Conservation (phyloP, 2,113 vertebrate species). For the Sebastes schlegelii region DNA sequence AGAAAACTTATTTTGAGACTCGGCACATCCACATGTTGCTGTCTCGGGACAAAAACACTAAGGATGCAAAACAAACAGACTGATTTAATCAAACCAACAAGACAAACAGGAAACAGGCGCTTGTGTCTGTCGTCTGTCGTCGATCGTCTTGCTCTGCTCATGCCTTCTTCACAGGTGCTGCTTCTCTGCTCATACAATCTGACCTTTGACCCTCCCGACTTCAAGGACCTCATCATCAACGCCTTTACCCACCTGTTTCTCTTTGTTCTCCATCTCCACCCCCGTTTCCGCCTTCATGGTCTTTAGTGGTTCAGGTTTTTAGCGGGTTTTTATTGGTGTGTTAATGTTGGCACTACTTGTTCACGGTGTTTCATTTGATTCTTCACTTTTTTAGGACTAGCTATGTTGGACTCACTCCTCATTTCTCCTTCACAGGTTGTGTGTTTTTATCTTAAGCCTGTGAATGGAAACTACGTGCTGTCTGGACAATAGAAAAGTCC, state of each 20-base stretch:
- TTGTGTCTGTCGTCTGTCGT: background rate
- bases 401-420: background rate
- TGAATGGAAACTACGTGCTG: conserved; percentile 9
- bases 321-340: conserved; percentile 48
- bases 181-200: conserved; percentile 77
- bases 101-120: background rate
- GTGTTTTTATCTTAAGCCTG: conserved; percentile 22
- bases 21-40: conserved; percentile 25
- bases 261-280: background rate
- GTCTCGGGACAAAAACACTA: conserved; percentile 62
- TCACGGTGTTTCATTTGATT: conserved; percentile 14
- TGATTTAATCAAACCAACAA: background rate
- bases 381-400: background rate
- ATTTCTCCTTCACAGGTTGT: conserved; percentile 15
- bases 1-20: conserved; percentile 38
- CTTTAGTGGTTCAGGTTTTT: conserved; percentile 15
- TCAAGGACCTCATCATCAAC: conserved; percentile 49
- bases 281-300: conserved; percentile 11
- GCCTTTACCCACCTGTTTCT: conserved; percentile 21
- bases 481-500: background rate
- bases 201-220: conserved; percentile 45
- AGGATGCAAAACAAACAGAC: conserved; percentile 49
- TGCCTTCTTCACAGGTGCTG: conserved; percentile 75
- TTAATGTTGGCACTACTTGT: conserved; percentile 17
- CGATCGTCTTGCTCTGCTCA: conserved; percentile 34